phyloP scores from a whole-genome alignment of 1,140 invertebrate genomes.

The Pseudoatta argentina region DNA sequence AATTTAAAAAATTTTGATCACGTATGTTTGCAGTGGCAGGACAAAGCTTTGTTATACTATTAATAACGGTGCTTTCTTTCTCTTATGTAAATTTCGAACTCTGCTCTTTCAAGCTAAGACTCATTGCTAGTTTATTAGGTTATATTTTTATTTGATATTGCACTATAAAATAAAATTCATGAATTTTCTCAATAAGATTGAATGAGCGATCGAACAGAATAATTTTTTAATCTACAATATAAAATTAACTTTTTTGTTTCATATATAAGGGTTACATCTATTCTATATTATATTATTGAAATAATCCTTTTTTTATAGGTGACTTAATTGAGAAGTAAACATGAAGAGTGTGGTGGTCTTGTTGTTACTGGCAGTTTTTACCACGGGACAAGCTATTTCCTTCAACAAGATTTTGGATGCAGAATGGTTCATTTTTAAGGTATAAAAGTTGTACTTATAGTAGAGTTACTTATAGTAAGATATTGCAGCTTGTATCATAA shows the following conservation, averaged over 20 bases:
- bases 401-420: constrained; percentile 24
- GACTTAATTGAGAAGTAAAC: not conserved
- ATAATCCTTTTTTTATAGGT: constrained; percentile 10
- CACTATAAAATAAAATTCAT: not conserved
- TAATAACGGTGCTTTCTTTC: not conserved
- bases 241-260: not conserved
- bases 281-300: not conserved
- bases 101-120: not conserved
- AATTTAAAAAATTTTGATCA: not conserved
- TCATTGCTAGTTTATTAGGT: not conserved
- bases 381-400: not conserved
- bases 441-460: not conserved
- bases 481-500: not conserved
- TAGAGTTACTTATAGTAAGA: too few relatives aligned
- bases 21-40: not conserved
- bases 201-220: not conserved
- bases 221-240: not conserved
- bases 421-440: constrained; percentile 49
- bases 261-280: not conserved
- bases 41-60: not conserved
- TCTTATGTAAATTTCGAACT: not conserved
- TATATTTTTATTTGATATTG: not conserved
- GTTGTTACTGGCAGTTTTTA: constrained; percentile 11
- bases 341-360: constrained; percentile 6
- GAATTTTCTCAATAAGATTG: not conserved